Percentiles rank a stretch among this genome's conserved stretches.
Evolutionary conservation across 2,888 invertebrate genomes (phyloP).

Genomic region (Anthrax anthrax): DNA sequence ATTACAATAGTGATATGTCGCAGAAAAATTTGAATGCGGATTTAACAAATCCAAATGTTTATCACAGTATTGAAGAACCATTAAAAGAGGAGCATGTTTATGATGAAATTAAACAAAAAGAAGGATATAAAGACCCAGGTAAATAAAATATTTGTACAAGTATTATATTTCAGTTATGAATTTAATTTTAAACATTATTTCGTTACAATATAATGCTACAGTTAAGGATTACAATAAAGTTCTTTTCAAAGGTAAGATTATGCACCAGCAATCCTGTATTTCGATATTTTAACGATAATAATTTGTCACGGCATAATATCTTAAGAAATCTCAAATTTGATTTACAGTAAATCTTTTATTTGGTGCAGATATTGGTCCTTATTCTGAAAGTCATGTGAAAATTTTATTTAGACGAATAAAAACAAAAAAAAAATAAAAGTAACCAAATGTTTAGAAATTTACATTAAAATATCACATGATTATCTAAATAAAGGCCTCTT

Average conservation of each 20-base stretch:
- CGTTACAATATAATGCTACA: background rate
- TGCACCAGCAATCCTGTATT: background rate
- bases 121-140: conserved; percentile 48
- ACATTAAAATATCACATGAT: too few relatives aligned
- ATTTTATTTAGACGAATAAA: too few relatives aligned
- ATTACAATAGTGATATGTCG: conserved; percentile 49
- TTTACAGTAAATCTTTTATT: too few relatives aligned
- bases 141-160: conserved; percentile 20
- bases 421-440: too few relatives aligned
- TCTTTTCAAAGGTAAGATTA: conserved; percentile 4
- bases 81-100: conserved; percentile 71
- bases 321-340: too few relatives aligned
- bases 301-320: too few relatives aligned
- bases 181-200: conserved; percentile 1
- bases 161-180: background rate
- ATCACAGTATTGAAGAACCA: conserved; percentile 64
- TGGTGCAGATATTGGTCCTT: too few relatives aligned
- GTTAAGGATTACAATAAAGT: conserved; percentile 4
- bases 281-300: too few relatives aligned
- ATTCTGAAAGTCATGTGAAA: too few relatives aligned
- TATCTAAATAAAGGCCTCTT: too few relatives aligned
- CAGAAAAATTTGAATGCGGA: conserved; percentile 77
- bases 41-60: conserved; percentile 67
- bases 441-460: too few relatives aligned
- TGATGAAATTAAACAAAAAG: conserved; percentile 78